These are phyloP conservation scores for Amphiprion clarkii DNA, from an alignment of 2,797 vertebrate genomes.

Conservation along the genomic window DNA sequence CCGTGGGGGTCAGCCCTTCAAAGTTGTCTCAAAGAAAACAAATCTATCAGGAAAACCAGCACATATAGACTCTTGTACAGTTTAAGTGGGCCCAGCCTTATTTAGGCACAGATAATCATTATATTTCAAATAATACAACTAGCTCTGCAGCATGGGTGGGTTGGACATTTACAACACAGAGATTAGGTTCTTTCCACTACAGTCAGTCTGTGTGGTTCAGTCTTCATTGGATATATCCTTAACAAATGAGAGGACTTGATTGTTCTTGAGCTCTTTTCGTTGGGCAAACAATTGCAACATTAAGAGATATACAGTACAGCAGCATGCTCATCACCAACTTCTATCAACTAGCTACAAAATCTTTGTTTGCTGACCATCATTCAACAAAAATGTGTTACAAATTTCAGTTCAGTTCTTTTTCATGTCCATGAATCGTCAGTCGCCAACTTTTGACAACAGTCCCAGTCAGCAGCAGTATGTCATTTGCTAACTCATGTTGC, in stretches of 20 bases:
- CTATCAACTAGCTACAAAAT: not conserved
- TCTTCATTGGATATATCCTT: not conserved
- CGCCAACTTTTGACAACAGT: not conserved
- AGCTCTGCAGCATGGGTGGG: not conserved
- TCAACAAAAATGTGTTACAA: not conserved
- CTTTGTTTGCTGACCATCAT: constrained; percentile 6
- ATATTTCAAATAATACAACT: constrained; percentile 3
- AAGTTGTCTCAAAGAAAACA: constrained; percentile 18
- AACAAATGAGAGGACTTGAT: too few species aligned
- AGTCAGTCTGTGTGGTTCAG: too few species aligned
- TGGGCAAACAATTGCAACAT: not conserved
- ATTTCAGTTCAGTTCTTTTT: not conserved
- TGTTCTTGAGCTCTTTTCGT: not conserved
- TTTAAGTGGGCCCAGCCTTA: constrained; percentile 13
- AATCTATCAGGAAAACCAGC: constrained; percentile 26
- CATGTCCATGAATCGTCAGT: too few species aligned
- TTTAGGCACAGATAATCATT: constrained; percentile 10
- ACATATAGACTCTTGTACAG: not conserved
- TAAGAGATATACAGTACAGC: not conserved
- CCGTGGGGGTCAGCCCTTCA: constrained; percentile 26
- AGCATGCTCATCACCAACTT: not conserved
- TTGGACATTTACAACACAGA: not conserved
- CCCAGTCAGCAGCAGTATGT: constrained; percentile 2
- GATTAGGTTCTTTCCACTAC: not conserved
- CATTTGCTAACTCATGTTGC: constrained; percentile 6